A percentile compares a stretch with the other conserved stretches of the same genome.
Evolutionary conservation across 2,113 vertebrate genomes (phyloP).

Genomic region (Lepisosteus oculatus): DNA sequence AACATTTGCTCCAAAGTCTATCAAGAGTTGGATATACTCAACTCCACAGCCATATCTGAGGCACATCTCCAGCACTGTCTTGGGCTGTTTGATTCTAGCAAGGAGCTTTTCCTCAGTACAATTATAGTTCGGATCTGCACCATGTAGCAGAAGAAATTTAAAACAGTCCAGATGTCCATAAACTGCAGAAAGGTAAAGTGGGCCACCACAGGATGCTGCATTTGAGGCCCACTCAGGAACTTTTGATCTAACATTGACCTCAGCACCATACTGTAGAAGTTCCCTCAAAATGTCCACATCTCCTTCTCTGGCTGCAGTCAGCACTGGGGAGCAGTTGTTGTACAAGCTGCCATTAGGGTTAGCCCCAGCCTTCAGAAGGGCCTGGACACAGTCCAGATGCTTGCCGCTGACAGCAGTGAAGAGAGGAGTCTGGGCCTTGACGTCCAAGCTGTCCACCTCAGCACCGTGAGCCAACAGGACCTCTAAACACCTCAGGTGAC

Average conservation of each 20-base stretch:
- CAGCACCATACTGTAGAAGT: conserved; percentile 76
- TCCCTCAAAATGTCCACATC: conserved; percentile 65
- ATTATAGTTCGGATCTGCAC: conserved; percentile 88
- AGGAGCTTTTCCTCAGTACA: conserved; percentile 74
- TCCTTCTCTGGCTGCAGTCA: conserved; percentile 82
- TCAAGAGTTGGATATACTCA: conserved; percentile 79
- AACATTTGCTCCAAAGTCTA: conserved; percentile 90
- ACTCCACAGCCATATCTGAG: conserved; percentile 74
- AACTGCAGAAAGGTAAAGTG: conserved; percentile 81
- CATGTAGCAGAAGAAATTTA: conserved; percentile 76
- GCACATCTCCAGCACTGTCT: conserved; percentile 84
- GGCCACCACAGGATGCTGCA: conserved; percentile 74
- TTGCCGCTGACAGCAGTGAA: conserved; percentile 86
- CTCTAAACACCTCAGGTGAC: conserved; percentile 72
- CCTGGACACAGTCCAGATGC: conserved; percentile 77
- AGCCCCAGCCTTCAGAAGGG: conserved; percentile 80
- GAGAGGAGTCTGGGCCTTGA: conserved; percentile 92
- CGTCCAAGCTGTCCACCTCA: conserved; percentile 83
- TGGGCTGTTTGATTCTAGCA: conserved; percentile 70
- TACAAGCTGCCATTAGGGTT: conserved; percentile 77
- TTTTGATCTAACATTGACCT: conserved; percentile 75
- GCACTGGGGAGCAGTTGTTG: conserved; percentile 87
- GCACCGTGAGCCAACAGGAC: conserved; percentile 80
- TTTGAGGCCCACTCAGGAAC: conserved; percentile 77
- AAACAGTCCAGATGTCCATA: conserved; percentile 90